phyloP scores from a whole-genome alignment of 2,888 invertebrate genomes.

The Zele albiditarsus region DNA sequence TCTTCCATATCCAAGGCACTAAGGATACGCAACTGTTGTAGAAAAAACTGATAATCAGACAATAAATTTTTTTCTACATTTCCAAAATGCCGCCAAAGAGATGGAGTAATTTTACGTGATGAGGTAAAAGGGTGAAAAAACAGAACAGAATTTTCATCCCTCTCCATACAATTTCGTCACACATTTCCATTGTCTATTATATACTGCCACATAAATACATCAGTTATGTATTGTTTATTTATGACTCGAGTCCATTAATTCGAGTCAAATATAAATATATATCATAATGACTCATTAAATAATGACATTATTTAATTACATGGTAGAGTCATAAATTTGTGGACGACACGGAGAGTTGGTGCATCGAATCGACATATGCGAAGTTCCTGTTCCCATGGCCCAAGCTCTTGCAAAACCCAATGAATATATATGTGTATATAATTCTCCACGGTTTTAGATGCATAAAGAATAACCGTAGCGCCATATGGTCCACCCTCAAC shows the following conservation, averaged over 20 bases:
- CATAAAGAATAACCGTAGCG: constrained; percentile 16
- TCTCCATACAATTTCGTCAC: no score
- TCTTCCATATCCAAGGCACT: no score
- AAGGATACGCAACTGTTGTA: no score
- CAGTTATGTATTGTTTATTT: not conserved
- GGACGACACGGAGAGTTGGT: not conserved
- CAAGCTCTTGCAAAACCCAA: constrained; percentile 19
- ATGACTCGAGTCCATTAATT: not conserved
- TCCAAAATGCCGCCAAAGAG: no score
- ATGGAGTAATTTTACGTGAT: no score
- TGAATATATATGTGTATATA: constrained; percentile 17
- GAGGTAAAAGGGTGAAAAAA: no score
- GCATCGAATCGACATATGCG: constrained; percentile 35
- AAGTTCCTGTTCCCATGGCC: constrained; percentile 40
- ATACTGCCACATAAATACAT: no score
- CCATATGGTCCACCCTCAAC: constrained; percentile 41
- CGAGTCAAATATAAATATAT: not conserved
- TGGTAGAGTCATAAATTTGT: not conserved
- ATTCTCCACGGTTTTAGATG: constrained; percentile 35
- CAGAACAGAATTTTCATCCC: no score
- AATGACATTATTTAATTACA: not conserved
- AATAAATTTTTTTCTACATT: no score
- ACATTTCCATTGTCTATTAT: no score
- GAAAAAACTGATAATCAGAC: no score
- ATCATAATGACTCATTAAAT: not conserved